These are phyloP conservation scores for Hassar affinis DNA, from an alignment of 2,113 vertebrate genomes.

Conservation along the genomic window DNA sequence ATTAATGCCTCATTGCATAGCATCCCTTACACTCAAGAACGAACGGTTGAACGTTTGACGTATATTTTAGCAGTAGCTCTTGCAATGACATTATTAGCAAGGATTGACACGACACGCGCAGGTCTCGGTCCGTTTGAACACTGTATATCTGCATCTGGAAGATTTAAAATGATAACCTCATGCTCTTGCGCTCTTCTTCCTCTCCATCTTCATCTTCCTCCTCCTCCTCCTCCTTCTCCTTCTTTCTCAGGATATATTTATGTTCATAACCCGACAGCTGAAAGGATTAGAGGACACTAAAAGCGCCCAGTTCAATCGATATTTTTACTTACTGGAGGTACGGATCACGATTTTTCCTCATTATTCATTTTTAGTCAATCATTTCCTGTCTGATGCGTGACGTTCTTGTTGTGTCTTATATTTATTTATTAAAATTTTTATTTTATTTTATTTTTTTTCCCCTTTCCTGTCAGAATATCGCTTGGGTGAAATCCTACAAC, in stretches of 20 bases:
- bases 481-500: slow-evolving; percentile 99
- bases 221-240: not conserved
- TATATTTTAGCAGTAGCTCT: not conserved
- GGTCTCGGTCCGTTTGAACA: not conserved
- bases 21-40: too few species aligned
- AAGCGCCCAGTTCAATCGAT: slow-evolving; percentile 98
- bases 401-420: not conserved
- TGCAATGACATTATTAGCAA: not conserved
- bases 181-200: slow-evolving; percentile 3
- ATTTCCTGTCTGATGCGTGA: not conserved
- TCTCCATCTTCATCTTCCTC: not conserved
- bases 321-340: slow-evolving; percentile 99
- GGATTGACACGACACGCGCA: too few species aligned
- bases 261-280: slow-evolving; percentile 98
- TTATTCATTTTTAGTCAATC: not conserved
- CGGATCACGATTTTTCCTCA: slow-evolving; percentile 34
- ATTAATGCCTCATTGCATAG: too few species aligned
- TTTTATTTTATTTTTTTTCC: not conserved
- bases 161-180: not conserved
- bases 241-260: slow-evolving; percentile 91
- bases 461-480: slow-evolving; percentile 83
- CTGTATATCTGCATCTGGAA: not conserved
- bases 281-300: slow-evolving; percentile 98
- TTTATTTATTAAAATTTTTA: not conserved
- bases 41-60: not conserved